Evolutionary conservation across 2,888 invertebrate genomes (phyloP).

Genomic region (Leucophenga montana): DNA sequence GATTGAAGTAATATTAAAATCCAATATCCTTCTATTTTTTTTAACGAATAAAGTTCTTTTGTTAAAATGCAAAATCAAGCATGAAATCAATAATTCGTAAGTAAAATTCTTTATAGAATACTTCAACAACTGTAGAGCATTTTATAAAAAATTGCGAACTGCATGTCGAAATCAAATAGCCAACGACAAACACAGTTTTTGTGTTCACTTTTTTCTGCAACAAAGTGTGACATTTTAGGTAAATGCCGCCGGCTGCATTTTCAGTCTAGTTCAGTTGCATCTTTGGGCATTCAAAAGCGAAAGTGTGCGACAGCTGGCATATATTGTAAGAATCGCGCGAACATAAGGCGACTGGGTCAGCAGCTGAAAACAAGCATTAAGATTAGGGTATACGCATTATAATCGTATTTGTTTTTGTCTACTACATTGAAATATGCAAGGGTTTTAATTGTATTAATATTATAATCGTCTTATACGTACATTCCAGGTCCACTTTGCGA

Average conservation of each 20-base stretch:
- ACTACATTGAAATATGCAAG: not conserved
- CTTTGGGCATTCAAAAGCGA: conserved; percentile 2
- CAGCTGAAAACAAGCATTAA: not conserved
- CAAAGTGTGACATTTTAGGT: conserved; percentile 12
- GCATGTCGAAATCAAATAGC: no score
- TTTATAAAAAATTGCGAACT: no score
- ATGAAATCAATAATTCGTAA: no score
- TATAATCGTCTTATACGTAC: conserved; percentile 22
- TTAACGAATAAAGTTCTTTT: no score
- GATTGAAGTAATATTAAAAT: not conserved
- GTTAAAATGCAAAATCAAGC: no score
- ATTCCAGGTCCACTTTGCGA: conserved; percentile 79
- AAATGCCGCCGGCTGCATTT: not conserved
- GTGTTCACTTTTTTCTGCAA: no score
- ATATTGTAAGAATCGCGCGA: not conserved
- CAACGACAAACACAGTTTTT: no score
- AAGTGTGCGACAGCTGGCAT: conserved; percentile 12
- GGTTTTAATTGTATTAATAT: not conserved
- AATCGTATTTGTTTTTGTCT: not conserved
- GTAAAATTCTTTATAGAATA: no score
- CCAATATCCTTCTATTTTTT: no score
- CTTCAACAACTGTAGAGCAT: no score
- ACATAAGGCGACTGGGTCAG: conserved; percentile 13
- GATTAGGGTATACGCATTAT: not conserved
- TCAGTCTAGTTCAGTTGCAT: not conserved